Evolutionary conservation across 2,888 invertebrate genomes (phyloP).

Genomic region (Orthosia gothica): DNA sequence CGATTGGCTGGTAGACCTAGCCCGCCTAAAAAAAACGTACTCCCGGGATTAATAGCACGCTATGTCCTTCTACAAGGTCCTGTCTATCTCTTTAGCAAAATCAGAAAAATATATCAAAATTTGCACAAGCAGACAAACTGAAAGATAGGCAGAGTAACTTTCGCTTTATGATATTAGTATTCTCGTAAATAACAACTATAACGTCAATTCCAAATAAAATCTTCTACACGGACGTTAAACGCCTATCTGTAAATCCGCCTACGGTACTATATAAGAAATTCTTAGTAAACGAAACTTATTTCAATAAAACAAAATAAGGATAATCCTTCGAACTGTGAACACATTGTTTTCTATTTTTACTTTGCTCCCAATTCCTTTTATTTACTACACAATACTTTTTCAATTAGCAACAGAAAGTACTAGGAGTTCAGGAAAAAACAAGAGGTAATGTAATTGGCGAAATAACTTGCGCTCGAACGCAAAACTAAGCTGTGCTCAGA

Average conservation of each 20-base stretch:
- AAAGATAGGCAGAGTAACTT: no score
- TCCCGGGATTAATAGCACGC: no score
- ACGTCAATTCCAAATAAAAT: background rate
- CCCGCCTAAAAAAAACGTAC: no score
- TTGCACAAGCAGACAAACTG: no score
- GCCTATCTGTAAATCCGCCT: background rate
- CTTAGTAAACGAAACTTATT: background rate
- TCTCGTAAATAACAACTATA: no score
- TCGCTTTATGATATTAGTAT: no score
- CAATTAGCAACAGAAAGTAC: conserved; percentile 43
- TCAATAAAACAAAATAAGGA: background rate
- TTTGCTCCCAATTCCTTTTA: conserved; percentile 15
- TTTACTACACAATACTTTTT: conserved; percentile 33
- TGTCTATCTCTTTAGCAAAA: no score
- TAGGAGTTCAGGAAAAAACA: conserved; percentile 40
- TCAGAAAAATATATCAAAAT: no score
- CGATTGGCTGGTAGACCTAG: no score
- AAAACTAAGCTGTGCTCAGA: conserved; percentile 53
- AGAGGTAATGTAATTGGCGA: conserved; percentile 55
- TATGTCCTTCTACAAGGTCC: no score
- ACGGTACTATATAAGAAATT: background rate
- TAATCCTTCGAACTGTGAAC: conserved; percentile 7
- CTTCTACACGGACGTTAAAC: background rate
- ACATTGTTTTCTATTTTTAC: conserved; percentile 26
- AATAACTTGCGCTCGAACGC: conserved; percentile 34